These are phyloP conservation scores for Machimus rusticus DNA, from an alignment of 2,888 invertebrate species.

Conservation along the genomic window DNA sequence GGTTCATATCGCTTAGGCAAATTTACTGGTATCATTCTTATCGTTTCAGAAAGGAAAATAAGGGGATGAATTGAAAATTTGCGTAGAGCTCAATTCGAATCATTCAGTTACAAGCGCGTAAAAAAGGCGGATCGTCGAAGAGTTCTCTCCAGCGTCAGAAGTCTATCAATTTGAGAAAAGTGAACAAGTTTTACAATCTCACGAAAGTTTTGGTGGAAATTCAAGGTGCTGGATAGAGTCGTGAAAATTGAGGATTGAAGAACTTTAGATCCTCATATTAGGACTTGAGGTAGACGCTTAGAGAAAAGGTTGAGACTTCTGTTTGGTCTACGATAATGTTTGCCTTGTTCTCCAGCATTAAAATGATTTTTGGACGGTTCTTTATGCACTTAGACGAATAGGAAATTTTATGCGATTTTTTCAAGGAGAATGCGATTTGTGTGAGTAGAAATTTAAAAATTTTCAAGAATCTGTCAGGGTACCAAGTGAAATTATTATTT, in stretches of 20 bases:
- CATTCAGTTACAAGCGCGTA: not conserved
- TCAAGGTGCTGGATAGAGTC: not conserved
- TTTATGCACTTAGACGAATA: constrained; percentile 37
- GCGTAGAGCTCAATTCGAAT: not conserved
- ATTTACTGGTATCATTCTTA: constrained; percentile 8
- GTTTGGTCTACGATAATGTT: not conserved
- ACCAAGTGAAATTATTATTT: not conserved
- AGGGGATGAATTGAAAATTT: not conserved
- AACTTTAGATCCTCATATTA: not conserved
- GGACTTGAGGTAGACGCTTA: not conserved
- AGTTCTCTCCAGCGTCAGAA: not conserved
- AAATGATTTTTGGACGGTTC: constrained; percentile 11
- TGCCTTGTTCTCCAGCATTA: not conserved
- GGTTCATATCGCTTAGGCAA: not conserved
- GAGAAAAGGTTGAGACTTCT: not conserved
- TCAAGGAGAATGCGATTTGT: not conserved
- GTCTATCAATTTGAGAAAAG: not conserved
- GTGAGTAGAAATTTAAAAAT: not conserved
- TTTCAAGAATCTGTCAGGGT: not conserved
- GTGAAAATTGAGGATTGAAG: not conserved
- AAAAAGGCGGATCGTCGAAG: not conserved
- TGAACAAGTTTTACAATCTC: not conserved
- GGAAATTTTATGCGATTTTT: not conserved
- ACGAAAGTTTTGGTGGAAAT: not conserved
- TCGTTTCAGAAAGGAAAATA: not conserved